phyloP scores from a whole-genome alignment of 2,113 vertebrate genomes.

The Percina caprodes region DNA sequence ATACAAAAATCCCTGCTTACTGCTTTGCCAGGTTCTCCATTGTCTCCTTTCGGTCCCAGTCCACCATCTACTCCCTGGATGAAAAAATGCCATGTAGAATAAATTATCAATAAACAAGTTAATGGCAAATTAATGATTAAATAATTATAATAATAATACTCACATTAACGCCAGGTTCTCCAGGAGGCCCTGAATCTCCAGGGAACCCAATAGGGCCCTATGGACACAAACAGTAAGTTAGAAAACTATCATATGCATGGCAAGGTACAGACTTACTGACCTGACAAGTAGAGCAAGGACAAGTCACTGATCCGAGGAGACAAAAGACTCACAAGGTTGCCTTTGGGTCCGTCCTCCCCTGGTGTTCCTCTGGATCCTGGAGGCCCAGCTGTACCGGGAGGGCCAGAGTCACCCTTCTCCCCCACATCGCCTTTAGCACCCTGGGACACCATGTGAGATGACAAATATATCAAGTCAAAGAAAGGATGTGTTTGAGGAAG shows the following conservation, averaged over 20 bases:
- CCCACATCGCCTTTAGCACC: slow-evolving; percentile 89
- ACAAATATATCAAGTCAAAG: background rate
- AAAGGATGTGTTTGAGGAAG: background rate
- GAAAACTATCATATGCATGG: slow-evolving; percentile 10
- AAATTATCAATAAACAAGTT: background rate
- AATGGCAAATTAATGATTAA: background rate
- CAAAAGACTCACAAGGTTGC: slow-evolving; percentile 84
- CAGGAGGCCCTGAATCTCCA: slow-evolving; percentile 87
- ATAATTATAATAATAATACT: slow-evolving; percentile 26
- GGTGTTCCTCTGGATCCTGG: slow-evolving; percentile 89
- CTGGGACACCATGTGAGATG: slow-evolving; percentile 70
- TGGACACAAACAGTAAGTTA: background rate
- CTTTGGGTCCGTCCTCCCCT: slow-evolving; percentile 94
- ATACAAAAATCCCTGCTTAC: slow-evolving; percentile 78
- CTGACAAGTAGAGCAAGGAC: slow-evolving; percentile 32
- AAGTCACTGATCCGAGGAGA: slow-evolving; percentile 20
- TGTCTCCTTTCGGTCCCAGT: slow-evolving; percentile 89
- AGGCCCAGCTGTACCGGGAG: slow-evolving; percentile 88
- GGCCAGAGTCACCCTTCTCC: slow-evolving; percentile 91
- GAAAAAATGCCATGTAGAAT: slow-evolving; percentile 2
- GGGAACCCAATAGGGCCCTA: slow-evolving; percentile 90
- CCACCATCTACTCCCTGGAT: slow-evolving; percentile 88
- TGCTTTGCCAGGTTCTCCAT: slow-evolving; percentile 87
- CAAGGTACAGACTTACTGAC: slow-evolving; percentile 18
- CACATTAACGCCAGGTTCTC: slow-evolving; percentile 88